phyloP scores from a whole-genome alignment of 1,140 invertebrate genomes.

The Pogonus chalceus region DNA sequence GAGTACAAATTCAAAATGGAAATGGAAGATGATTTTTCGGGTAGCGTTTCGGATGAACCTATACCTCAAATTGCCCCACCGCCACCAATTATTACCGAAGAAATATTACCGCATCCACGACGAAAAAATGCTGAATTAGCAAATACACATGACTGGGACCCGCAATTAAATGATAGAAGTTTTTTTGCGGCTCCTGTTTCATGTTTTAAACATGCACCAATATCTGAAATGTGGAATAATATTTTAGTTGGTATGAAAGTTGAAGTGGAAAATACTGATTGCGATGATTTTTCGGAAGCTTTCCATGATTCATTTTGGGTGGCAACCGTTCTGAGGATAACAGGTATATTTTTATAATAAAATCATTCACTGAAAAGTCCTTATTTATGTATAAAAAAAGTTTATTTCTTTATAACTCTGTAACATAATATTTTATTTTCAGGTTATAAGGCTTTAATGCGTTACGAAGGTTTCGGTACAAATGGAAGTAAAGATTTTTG shows the following conservation, averaged over 20 bases:
- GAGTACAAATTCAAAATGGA: conserved; percentile 33
- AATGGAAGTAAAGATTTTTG: conserved; percentile 88
- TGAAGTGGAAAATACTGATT: conserved; percentile 87
- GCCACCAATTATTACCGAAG: conserved; percentile 29
- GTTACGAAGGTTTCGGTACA: conserved; percentile 88
- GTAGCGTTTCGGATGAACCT: conserved; percentile 38
- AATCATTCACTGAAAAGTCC: no score
- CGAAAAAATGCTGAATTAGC: conserved; percentile 49
- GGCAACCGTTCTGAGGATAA: conserved; percentile 80
- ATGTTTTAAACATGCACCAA: conserved; percentile 84
- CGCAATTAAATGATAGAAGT: conserved; percentile 59
- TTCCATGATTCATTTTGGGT: conserved; percentile 89
- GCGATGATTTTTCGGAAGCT: conserved; percentile 64
- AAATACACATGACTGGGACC: conserved; percentile 74
- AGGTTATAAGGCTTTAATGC: conserved; percentile 86
- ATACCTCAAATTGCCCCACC: conserved; percentile 37
- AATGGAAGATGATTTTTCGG: conserved; percentile 28
- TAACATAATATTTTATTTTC: no score
- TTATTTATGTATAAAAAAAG: no score
- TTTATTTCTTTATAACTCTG: no score
- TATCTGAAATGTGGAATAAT: conserved; percentile 87
- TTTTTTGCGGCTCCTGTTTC: conserved; percentile 81
- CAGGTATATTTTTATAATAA: no score
- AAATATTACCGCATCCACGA: conserved; percentile 37
- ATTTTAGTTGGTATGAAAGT: conserved; percentile 92